These are phyloP conservation scores for Lepus europaeus DNA, from an alignment of 2,113 vertebrate genomes.

Conservation along the genomic window DNA sequence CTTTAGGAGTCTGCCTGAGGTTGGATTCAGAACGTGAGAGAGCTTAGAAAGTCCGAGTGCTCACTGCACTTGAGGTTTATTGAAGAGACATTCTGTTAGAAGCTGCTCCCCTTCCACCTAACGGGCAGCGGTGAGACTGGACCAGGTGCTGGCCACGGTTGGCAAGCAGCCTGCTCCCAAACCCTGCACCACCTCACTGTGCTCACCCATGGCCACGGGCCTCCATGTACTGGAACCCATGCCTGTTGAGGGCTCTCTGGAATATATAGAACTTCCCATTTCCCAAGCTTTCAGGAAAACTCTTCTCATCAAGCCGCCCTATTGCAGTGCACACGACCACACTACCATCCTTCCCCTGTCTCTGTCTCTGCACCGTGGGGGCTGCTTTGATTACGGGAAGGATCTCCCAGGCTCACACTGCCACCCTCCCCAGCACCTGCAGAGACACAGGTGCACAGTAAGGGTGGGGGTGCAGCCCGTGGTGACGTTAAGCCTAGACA, in stretches of 20 bases:
- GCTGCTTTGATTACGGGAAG: not conserved
- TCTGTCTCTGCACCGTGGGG: not conserved
- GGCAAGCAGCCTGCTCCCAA: not conserved
- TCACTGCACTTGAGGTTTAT: not conserved
- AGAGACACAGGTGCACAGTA: slow-evolving; percentile 66
- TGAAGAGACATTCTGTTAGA: not conserved
- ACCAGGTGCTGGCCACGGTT: not conserved
- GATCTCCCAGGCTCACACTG: not conserved
- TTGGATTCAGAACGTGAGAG: slow-evolving; percentile 36
- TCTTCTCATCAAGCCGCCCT: not conserved
- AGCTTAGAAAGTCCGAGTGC: slow-evolving; percentile 12
- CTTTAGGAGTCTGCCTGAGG: slow-evolving; percentile 48
- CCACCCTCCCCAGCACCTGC: not conserved
- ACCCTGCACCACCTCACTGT: not conserved
- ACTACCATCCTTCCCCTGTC: not conserved
- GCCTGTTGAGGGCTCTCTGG: not conserved
- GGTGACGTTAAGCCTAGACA: slow-evolving; percentile 74
- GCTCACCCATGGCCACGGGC: not conserved
- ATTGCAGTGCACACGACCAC: not conserved
- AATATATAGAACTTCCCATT: not conserved
- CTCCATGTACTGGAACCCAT: not conserved
- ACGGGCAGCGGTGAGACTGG: not conserved
- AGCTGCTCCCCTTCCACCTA: not conserved
- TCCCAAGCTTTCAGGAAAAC: slow-evolving; percentile 12
- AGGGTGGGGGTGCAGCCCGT: not conserved